A percentile compares a stretch with the other conserved stretches of the same genome.
Conservation (phyloP, 2,888 invertebrate species). For the Agrochola lychnidis region DNA sequence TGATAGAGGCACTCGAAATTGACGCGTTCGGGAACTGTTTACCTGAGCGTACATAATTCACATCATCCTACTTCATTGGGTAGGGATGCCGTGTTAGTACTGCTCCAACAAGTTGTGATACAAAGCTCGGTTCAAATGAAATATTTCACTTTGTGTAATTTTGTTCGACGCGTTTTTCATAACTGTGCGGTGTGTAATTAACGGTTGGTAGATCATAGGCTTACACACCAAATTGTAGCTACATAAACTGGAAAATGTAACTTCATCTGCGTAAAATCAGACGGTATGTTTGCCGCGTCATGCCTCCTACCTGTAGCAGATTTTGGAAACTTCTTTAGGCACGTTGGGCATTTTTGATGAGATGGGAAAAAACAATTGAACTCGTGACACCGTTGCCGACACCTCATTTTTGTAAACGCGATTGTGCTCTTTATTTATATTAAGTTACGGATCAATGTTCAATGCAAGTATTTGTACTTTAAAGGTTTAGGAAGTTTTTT, state of each 20-base stretch:
- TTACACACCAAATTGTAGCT: not conserved
- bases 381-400: too few species aligned
- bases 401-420: too few species aligned
- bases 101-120: slow-evolving; percentile 34
- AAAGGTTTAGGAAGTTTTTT: too few species aligned
- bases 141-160: slow-evolving; percentile 41
- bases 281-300: not conserved
- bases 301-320: not conserved
- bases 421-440: too few species aligned
- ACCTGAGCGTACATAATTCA: slow-evolving; percentile 72
- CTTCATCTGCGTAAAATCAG: not conserved
- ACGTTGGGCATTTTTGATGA: too few species aligned
- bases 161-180: slow-evolving; percentile 13
- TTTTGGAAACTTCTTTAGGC: too few species aligned
- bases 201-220: slow-evolving; percentile 18
- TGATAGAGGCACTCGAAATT: slow-evolving; percentile 28
- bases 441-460: too few species aligned
- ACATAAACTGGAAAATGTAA: not conserved
- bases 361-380: too few species aligned
- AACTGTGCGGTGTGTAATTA: slow-evolving; percentile 9
- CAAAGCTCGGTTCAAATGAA: slow-evolving; percentile 31
- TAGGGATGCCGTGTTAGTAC: slow-evolving; percentile 27
- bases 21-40: slow-evolving; percentile 49
- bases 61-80: slow-evolving; percentile 68
- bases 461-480: too few species aligned